Base-by-base conservation (phyloP, 2,113 vertebrate genomes). In the Phalacrocorax brasilianus region DNA sequence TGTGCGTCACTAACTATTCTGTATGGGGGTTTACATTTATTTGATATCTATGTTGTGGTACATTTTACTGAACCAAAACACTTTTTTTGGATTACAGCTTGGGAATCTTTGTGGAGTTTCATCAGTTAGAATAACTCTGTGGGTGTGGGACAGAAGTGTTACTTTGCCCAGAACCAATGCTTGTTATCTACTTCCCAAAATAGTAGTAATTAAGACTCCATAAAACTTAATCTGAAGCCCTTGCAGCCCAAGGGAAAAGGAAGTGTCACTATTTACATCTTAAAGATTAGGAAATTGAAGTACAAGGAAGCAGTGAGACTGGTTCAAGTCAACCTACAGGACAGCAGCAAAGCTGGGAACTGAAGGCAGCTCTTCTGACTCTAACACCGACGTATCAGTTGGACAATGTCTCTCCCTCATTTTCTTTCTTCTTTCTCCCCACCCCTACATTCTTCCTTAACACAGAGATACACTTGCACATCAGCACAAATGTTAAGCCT, bases 401-500 rank as follows among this genome's bases (percentile, higher is more conserved):
- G 42, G 50, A 58, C 32, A 45, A 2, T 2, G 11, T 16, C 56
- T 76, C 50, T 76, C 67, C 28, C 28, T 71, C 72, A 13, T 42
- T 81, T 68, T 76, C 61, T 28, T 68, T 76, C 61, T 28, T 86
- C 67, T 67, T 30, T 45, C 59, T 80, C 14, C 12, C 30, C 63
- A 62, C 26, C 33, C 27, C 22, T 78, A 79, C 85, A 73, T n/a
- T 93, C 40, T 17, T 85, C 70, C 78, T 91, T 62, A 38, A 38
- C 74, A 71, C n/a, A 58, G 55, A 80, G 45, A 86, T 66, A 91
- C 14, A 44, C 68, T 91, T 86, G 95, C 92, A 92, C 75, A 94
- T 94, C 93, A 96, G 95, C 90, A 90, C 63, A n/a, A 91, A 82
- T 85, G 91, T 94, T 93, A 90, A 83, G 56, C 38, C 59, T 96